These are phyloP conservation scores for Pogonus chalceus DNA, from an alignment of 1,140 invertebrate species.

Conservation along the genomic window DNA sequence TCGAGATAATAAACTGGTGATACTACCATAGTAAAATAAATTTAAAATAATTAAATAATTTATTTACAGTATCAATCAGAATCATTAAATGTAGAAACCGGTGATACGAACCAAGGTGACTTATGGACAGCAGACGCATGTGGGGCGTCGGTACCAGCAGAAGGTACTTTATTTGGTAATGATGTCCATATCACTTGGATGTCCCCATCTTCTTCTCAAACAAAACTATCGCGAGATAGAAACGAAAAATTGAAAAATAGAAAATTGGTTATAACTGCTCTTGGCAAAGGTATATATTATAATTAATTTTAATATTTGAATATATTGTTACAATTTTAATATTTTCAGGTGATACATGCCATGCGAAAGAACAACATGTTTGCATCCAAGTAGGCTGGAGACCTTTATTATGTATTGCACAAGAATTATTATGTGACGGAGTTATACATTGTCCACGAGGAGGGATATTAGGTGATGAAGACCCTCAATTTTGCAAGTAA, in stretches of 20 bases:
- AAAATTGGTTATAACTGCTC: neutral
- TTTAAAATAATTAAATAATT: too few species aligned
- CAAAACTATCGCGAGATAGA: too few species aligned
- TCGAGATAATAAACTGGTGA: too few species aligned
- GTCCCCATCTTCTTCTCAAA: neutral
- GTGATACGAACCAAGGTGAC: too few species aligned
- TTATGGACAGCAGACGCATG: neutral
- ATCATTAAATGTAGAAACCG: too few species aligned
- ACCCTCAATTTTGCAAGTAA: slow-evolving; percentile 35
- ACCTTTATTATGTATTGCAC: slow-evolving; percentile 45
- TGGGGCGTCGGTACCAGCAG: neutral
- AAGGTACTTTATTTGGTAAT: neutral
- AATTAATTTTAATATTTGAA: neutral
- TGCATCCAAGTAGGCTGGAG: slow-evolving; percentile 31
- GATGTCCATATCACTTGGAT: neutral
- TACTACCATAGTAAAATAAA: too few species aligned
- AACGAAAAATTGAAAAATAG: neutral
- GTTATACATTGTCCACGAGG: slow-evolving; percentile 48
- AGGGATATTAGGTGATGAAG: slow-evolving; percentile 40
- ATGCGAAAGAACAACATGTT: slow-evolving; percentile 22
- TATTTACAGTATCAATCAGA: too few species aligned
- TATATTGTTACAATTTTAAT: neutral
- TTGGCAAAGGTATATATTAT: neutral
- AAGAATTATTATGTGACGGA: slow-evolving; percentile 48
- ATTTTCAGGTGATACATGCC: slow-evolving; percentile 22